Evolutionary conservation across 2,797 vertebrate genomes (phyloP).

Genomic region (Ceryle rudis): DNA sequence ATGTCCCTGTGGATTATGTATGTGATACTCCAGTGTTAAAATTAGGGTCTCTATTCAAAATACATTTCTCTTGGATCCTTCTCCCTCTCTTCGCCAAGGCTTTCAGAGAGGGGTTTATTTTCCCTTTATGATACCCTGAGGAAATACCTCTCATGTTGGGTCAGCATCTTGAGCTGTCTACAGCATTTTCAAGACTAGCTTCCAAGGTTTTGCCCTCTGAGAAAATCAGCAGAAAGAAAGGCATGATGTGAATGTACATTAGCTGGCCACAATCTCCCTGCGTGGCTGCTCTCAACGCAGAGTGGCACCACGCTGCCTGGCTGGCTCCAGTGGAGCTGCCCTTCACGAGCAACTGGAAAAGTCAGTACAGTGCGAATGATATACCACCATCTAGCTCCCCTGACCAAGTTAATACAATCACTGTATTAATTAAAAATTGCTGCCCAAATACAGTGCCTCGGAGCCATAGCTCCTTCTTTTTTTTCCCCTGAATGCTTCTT

Average conservation of each 20-base stretch:
- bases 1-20: slow-evolving; percentile 23
- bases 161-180: slow-evolving; percentile 62
- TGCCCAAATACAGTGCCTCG: background rate
- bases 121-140: slow-evolving; percentile 10
- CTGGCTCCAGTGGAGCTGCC: background rate
- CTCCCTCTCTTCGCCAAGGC: background rate
- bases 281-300: background rate
- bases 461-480: background rate
- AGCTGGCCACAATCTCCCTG: background rate
- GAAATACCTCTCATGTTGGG: slow-evolving; percentile 53
- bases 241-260: background rate
- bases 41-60: background rate
- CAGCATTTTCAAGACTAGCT: slow-evolving; percentile 30
- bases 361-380: background rate
- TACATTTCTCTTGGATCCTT: slow-evolving; percentile 15
- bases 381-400: background rate
- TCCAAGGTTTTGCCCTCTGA: slow-evolving; percentile 20
- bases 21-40: slow-evolving; percentile 29
- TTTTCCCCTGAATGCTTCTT: background rate
- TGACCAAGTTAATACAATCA: background rate
- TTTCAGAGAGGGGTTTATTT: slow-evolving; percentile 5
- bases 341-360: background rate
- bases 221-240: slow-evolving; percentile 21
- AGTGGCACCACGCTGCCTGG: background rate
- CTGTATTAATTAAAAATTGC: background rate